Base-by-base conservation (phyloP, 2,888 invertebrate genomes). In the Stramonita haemastoma region DNA sequence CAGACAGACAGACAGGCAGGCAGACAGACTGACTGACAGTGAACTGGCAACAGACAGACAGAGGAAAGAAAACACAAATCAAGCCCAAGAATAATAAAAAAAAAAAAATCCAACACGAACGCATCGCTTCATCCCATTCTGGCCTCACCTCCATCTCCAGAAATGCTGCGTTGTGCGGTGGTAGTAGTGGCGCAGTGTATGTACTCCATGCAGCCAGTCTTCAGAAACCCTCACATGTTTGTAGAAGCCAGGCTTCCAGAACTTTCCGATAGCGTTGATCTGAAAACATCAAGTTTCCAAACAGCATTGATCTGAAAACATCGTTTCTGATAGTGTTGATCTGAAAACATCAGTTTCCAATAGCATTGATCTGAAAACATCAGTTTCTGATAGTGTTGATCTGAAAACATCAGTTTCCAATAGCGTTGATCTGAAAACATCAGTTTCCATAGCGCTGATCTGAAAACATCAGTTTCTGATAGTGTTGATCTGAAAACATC, bases 231-330 rank as follows among this genome's bases (percentile, higher is more conserved):
- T 96, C 0, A 98, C 98, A 95, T 98, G 98, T 90, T 97, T 97
- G 96, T 97, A 98, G 96, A 98, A 98, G 98, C 98, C 98, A 15
- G 98, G 97, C 92, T 98, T 97, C 95, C 97, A 97, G 97, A 97
- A 98, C 89, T 96, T 96, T 0, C 98, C 98, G 91, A 98, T 97
- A 0, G 96, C 95, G 94, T 98, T 98, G 2, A 97, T 94, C 97
- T 97, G 96, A 60, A 86, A 34, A 19, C 26, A 26, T 26, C 13
- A 97, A 98, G 89, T 96, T 96, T 0, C 98, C 98, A 91, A 98
- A n/a, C 97, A 0, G 96, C 95, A 94, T 98, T 98, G 2, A 97
- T 94, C 97, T 97, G 96, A 60, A 86, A 34, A 19, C 26, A n/a
- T n/a, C n/a, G n/a, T 96, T 96, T 0, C 98, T 98, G 91, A 98